Evolutionary conservation across 2,797 vertebrate species (phyloP).

Genomic region (Microctenopoma steveboyesi): DNA sequence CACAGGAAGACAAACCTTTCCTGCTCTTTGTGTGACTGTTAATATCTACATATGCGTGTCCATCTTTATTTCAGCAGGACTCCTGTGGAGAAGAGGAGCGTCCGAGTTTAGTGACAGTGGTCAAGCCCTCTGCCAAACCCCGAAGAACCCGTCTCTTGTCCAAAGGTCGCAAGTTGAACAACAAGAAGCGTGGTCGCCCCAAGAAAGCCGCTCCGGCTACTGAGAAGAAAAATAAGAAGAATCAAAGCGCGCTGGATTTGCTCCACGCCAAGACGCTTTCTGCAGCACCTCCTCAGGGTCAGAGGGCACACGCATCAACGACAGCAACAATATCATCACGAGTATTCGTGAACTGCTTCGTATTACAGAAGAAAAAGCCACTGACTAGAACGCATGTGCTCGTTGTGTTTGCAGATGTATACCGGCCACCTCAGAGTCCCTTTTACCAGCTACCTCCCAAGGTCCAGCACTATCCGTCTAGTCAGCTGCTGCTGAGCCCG

Average conservation of each 20-base stretch:
- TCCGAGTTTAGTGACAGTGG: slow-evolving; percentile 77
- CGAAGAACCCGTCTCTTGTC: slow-evolving; percentile 89
- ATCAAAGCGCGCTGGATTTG: slow-evolving; percentile 91
- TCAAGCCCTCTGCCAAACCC: slow-evolving; percentile 92
- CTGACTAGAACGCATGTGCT: background rate
- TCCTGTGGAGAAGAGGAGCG: slow-evolving; percentile 93
- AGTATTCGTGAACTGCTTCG: background rate
- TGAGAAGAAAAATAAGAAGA: slow-evolving; percentile 93
- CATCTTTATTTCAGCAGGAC: slow-evolving; percentile 81
- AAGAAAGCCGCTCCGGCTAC: slow-evolving; percentile 89
- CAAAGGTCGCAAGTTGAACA: slow-evolving; percentile 93
- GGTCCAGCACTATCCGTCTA: slow-evolving; percentile 92
- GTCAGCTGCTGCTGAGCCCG: slow-evolving; percentile 90
- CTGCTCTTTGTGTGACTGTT: background rate
- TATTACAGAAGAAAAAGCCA: background rate
- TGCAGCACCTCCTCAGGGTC: slow-evolving; percentile 93
- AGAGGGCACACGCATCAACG: slow-evolving; percentile 49
- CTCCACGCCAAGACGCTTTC: slow-evolving; percentile 92
- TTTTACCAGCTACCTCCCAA: slow-evolving; percentile 99
- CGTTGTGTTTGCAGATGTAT: slow-evolving; percentile 84
- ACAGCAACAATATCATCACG: no score
- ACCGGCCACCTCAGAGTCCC: slow-evolving; percentile 94
- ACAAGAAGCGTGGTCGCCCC: slow-evolving; percentile 94
- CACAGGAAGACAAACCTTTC: background rate
- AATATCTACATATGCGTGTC: background rate